These are phyloP conservation scores for Diachasmimorpha longicaudata DNA, from an alignment of 1,140 invertebrate species.

Conservation along the genomic window DNA sequence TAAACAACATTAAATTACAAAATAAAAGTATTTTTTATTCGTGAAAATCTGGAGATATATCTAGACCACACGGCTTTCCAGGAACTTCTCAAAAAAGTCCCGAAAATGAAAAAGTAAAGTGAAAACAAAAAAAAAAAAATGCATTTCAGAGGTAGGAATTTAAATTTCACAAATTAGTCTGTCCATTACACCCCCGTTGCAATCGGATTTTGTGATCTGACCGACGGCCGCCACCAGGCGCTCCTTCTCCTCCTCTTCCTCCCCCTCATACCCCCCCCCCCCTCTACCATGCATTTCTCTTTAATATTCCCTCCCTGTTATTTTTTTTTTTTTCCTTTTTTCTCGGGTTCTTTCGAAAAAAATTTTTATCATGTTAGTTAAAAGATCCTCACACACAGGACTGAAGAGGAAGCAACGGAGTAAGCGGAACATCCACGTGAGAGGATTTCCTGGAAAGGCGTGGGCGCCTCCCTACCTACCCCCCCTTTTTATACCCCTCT, in stretches of 20 bases:
- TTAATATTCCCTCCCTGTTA: constrained; percentile 1
- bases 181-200: constrained; percentile 58
- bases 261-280: no score
- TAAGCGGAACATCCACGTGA: constrained; percentile 16
- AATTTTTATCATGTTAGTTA: not conserved
- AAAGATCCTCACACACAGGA: not conserved
- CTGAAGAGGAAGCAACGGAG: constrained; percentile 1
- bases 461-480: constrained; percentile 41
- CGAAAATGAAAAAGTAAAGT: not conserved
- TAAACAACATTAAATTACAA: no score
- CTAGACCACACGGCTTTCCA: constrained; percentile 41
- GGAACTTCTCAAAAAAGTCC: constrained; percentile 37
- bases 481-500: no score
- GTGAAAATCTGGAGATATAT: not conserved
- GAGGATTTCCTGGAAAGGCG: constrained; percentile 51
- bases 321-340: constrained; percentile 21
- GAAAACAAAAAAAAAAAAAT: constrained; percentile 30
- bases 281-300: not conserved
- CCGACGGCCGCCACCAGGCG: constrained; percentile 18
- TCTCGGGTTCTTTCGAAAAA: constrained; percentile 30
- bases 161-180: constrained; percentile 64
- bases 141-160: constrained; percentile 56
- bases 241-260: not conserved
- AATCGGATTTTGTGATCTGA: constrained; percentile 50
- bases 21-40: no score